Evolutionary conservation across 2,797 vertebrate genomes (phyloP).

Genomic region (Pampus argenteus): DNA sequence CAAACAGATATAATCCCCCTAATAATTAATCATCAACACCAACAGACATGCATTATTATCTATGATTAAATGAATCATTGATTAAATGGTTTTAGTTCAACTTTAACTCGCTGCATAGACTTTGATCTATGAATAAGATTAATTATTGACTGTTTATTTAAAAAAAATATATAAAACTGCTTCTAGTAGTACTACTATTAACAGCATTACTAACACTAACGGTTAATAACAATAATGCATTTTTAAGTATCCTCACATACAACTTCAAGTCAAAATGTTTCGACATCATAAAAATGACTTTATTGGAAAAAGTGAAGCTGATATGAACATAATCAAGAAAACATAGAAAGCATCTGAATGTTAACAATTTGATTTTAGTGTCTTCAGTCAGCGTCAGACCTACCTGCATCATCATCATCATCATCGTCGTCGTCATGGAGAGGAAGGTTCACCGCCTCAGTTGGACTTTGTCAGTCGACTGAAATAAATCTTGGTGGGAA

Average conservation of each 20-base stretch:
- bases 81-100: neutral
- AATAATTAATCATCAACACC: neutral
- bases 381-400: neutral
- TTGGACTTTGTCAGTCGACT: neutral
- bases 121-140: no score
- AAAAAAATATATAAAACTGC: no score
- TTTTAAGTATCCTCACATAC: neutral
- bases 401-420: constrained; percentile 33
- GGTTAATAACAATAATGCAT: neutral
- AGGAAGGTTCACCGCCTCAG: neutral
- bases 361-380: neutral
- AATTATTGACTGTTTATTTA: neutral
- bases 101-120: neutral
- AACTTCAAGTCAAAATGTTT: no score
- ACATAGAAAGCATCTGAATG: neutral
- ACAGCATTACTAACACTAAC: neutral
- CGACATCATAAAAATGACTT: neutral
- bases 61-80: neutral
- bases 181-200: neutral
- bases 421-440: neutral
- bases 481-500: neutral
- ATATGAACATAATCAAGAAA: neutral
- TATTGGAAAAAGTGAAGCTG: neutral
- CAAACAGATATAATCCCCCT: no score
- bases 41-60: neutral